Evolutionary conservation across 2,888 invertebrate species (phyloP).

Genomic region (Antheraea assamensis): DNA sequence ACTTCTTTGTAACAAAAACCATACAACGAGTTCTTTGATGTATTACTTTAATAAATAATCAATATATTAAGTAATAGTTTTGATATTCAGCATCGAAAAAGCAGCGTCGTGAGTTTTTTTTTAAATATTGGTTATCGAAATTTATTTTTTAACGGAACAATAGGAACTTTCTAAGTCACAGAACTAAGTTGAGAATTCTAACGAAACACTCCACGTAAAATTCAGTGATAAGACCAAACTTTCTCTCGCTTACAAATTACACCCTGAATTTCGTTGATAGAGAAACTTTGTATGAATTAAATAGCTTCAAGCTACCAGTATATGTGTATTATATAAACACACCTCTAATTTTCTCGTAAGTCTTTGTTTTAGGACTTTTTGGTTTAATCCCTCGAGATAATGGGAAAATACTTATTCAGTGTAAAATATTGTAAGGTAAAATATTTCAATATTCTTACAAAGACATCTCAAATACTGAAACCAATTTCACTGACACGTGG

Average conservation of each 20-base stretch:
- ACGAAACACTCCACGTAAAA: constrained; percentile 79
- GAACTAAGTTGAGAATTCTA: constrained; percentile 69
- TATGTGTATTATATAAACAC: not conserved
- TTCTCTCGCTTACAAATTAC: constrained; percentile 76
- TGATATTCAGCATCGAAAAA: not conserved
- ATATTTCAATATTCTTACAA: not conserved
- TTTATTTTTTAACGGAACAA: not conserved
- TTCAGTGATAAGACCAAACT: constrained; percentile 77
- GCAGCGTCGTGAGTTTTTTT: not conserved
- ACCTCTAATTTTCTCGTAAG: not conserved
- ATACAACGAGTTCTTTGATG: not conserved
- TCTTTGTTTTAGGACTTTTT: not conserved
- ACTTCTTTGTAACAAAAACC: not conserved
- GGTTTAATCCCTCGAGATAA: not conserved
- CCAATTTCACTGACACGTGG: not conserved
- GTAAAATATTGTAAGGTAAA: not conserved
- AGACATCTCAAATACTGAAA: not conserved
- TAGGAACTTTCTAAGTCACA: constrained; percentile 35
- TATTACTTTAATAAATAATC: not conserved
- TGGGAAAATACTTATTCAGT: not conserved
- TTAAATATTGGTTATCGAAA: not conserved
- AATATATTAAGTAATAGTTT: not conserved
- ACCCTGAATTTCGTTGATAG: constrained; percentile 76
- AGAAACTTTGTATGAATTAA: constrained; percentile 76
- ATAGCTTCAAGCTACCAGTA: constrained; percentile 62